phyloP scores from a whole-genome alignment of 2,888 invertebrate species.

The Tetropium fuscum region DNA sequence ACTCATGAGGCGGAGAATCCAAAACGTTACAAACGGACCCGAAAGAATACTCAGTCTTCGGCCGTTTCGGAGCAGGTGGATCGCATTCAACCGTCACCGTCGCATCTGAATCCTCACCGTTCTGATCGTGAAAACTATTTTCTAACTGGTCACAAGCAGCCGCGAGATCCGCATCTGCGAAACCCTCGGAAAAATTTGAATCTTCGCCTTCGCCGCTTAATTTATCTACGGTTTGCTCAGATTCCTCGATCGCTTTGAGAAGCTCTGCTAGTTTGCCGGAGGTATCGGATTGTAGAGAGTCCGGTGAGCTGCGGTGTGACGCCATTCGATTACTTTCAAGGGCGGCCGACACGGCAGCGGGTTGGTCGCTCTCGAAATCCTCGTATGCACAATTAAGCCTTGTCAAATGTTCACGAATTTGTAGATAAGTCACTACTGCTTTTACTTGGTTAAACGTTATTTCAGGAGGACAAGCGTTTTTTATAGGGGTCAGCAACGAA shows the following conservation, averaged over 20 bases:
- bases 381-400: conserved; percentile 50
- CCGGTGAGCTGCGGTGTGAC: not conserved
- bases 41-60: conserved; percentile 10
- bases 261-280: conserved; percentile 16
- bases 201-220: not conserved
- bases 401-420: conserved; percentile 56
- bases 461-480: conserved; percentile 56
- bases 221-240: conserved; percentile 20
- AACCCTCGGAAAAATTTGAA: conserved; percentile 10
- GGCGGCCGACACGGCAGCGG: not conserved
- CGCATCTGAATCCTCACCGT: conserved; percentile 1
- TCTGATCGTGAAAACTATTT: conserved; percentile 19
- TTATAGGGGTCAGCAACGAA: conserved; percentile 47
- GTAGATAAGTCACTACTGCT: conserved; percentile 54
- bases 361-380: conserved; percentile 55
- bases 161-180: conserved; percentile 15
- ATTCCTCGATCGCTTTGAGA: conserved; percentile 17
- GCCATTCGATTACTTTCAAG: not conserved
- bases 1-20: conserved; percentile 32
- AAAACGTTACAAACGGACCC: conserved; percentile 3
- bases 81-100: not conserved
- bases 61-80: conserved; percentile 12
- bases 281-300: not conserved
- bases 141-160: conserved; percentile 36
- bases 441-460: conserved; percentile 58